Conservation (phyloP, 2,888 invertebrate species). For the Drosophila anceps region DNA sequence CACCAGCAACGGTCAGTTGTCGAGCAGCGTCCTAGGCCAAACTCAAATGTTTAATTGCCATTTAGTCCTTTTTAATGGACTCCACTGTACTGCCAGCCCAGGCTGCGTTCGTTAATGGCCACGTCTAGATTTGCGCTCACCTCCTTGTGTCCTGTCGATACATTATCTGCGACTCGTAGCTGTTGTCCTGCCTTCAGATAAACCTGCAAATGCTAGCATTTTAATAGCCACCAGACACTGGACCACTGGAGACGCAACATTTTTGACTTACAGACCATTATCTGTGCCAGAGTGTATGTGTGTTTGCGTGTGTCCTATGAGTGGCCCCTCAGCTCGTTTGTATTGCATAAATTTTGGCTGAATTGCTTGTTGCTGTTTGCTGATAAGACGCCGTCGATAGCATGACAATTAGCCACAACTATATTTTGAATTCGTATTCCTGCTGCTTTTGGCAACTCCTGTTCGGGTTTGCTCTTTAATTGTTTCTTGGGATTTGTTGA, state of each 20-base stretch:
- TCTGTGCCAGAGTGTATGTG: conserved; percentile 7
- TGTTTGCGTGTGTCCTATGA: conserved; percentile 9
- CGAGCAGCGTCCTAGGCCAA: conserved; percentile 46
- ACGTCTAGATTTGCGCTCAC: conserved; percentile 73
- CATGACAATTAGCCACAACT: conserved; percentile 76
- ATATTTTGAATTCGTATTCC: conserved; percentile 56
- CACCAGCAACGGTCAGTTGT: conserved; percentile 47
- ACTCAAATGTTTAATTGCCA: conserved; percentile 83
- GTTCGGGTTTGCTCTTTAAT: conserved; percentile 53
- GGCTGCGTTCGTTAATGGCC: conserved; percentile 77
- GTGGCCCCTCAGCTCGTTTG: conserved; percentile 43
- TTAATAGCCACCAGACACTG: conserved; percentile 62
- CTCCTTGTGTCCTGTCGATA: conserved; percentile 71
- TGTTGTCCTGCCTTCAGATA: conserved; percentile 57
- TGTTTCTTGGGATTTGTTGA: conserved; percentile 73
- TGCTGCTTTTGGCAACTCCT: not conserved
- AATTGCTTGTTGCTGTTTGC: conserved; percentile 64
- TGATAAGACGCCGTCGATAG: conserved; percentile 74
- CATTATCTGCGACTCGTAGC: conserved; percentile 53
- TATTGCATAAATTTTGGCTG: conserved; percentile 69
- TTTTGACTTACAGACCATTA: conserved; percentile 73
- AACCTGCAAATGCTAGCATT: conserved; percentile 82
- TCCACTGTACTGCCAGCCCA: conserved; percentile 49
- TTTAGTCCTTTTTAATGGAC: conserved; percentile 83
- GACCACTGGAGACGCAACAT: conserved; percentile 51